These are phyloP conservation scores for Bostrychus sinensis DNA, from an alignment of 2,113 vertebrate genomes.

Conservation along the genomic window DNA sequence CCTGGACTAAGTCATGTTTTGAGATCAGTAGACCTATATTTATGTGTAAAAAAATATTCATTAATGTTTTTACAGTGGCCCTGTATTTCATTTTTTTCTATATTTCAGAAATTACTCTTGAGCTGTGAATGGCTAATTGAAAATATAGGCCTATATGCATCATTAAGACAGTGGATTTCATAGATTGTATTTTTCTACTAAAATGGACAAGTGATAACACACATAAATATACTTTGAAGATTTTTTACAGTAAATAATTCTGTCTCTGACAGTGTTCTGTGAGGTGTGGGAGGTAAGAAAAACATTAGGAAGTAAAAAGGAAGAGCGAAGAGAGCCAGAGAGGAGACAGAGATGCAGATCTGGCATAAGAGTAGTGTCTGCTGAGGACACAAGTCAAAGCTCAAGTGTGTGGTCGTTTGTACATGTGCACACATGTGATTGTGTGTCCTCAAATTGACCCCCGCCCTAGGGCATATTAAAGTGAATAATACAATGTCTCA, in stretches of 20 bases:
- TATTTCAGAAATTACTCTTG: not conserved
- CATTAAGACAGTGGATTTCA: no score
- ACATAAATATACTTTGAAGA: no score
- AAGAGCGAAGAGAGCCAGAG: constrained; percentile 44
- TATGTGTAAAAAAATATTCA: no score
- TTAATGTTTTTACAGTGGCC: no score
- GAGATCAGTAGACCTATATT: not conserved
- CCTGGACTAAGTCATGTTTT: not conserved
- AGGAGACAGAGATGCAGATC: constrained; percentile 54
- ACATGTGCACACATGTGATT: not conserved
- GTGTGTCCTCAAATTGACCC: constrained; percentile 35
- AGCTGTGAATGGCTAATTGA: not conserved
- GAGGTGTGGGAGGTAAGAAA: constrained; percentile 30
- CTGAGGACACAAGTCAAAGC: constrained; percentile 66
- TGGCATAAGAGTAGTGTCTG: constrained; percentile 53
- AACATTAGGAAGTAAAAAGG: constrained; percentile 49
- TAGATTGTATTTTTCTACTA: no score
- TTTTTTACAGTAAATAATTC: no score
- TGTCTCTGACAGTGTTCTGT: constrained; percentile 27
- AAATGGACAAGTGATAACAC: no score
- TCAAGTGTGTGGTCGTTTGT: constrained; percentile 36
- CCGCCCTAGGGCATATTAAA: constrained; percentile 37
- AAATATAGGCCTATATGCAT: no score
- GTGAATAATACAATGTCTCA: constrained; percentile 55
- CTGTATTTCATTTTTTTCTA: no score